Evolutionary conservation across 2,797 vertebrate species (phyloP), one percentile per base, ranked within the genome.

Genomic region (Paedocypris micromegethes): DNA sequence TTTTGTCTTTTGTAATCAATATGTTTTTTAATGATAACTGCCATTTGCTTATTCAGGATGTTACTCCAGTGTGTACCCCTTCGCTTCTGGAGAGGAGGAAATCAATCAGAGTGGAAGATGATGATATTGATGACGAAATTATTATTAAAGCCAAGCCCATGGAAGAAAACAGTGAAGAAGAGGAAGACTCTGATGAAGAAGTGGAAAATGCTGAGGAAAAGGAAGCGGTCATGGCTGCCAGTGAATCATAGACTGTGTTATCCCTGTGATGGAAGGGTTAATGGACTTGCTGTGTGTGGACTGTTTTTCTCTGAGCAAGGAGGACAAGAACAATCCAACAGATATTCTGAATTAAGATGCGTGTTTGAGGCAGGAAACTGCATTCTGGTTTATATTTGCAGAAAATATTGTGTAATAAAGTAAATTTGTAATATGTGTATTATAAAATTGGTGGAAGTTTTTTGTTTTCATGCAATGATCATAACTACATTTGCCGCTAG

Each of bases 51-150:
- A 78, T 66, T 46, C 56, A 96, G 94, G 91, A 86, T 43, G 42
- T 79, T 55, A 97, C 93, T 0, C 93, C 94, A 0, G 79, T 92
- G 50, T 96, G 93, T 80, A 95, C 93, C 2, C 94, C 94, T 3
- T 82, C 91, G 0, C 65, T 93, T 72, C 82, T 97, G 4, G 90
- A 94, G 80, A 91, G 75, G 78, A 90, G 92, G 78, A 93, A 89
- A 76, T 90, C 89, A 42, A 73, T 84, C 66, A 82, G 71, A 3
- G 41, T 7, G 0, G 66, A 77, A 0, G 78, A 76, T 0, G 83
- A 83, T 0, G 85, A 91, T 0, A 68, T 69, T 0, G 86, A 93
- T 1, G 90, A 93, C 0, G 93, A 97, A 81, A 81, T 97, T 2
- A 48, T 89, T 70, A 41, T 97, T 44, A 93, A 79, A 67, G 66